Base-by-base conservation (phyloP, 2,113 vertebrate genomes). In the Vimba vimba region DNA sequence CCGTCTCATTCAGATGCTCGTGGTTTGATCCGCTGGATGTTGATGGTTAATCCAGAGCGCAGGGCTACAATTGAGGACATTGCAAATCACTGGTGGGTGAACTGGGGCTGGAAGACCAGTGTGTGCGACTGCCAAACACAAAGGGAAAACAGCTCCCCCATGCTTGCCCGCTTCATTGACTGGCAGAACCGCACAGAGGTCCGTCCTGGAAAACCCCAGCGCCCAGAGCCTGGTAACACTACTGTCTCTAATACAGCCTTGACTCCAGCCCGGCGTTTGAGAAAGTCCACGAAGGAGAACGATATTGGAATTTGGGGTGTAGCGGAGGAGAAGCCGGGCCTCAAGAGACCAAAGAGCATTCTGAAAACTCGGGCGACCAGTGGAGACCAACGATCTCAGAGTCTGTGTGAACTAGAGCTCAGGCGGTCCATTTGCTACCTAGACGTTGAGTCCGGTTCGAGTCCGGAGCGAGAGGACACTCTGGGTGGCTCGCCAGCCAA, bases 51-150 rank as follows among this genome's bases (percentile, higher is more conserved):
- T 91, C 98, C 98, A 0, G 98, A 99, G 30, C 96, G 98, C 52
- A 93, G 98, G 83, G 98, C 98, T 91, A 99, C 97, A 25, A 96
- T 99, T 6, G 98, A 99, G 92, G 98, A 99, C 92, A 97, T 99
- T 30, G 97, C 98, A 91, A 99, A 98, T 91, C 98, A 99, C 93
- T 99, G 98, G 98, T 99, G 98, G 98, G 97, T 99, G 69, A 99
- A 99, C 94, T 99, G 98, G 98, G 97, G 98, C 91, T 99, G 98
- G 92, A 99, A 97, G 92, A 97, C 95, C 93, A 99, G 96, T 4
- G 97, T 98, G 83, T 99, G 98, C 47, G 97, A 99, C 95, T 99
- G 98, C 15, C 96, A 98, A 76, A 90, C 94, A 86, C 95, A 96
- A 79, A 95, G 88, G 0, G 96, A 96, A 89, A 96, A 96, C 0